Conservation (phyloP, 1,140 invertebrate genomes). For the Hydropsyche tenuis region DNA sequence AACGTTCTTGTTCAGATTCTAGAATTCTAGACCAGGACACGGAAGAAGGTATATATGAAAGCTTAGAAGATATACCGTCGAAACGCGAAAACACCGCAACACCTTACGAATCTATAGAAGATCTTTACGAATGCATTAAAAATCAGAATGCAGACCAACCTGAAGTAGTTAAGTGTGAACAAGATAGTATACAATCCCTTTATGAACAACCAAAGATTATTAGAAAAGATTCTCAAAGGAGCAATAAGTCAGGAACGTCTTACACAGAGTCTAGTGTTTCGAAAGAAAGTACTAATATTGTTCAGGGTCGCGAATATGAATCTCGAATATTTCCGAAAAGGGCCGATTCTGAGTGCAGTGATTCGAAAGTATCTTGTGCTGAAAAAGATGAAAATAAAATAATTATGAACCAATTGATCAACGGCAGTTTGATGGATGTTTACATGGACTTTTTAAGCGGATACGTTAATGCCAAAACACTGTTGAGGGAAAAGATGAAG, state of each 20-base stretch:
- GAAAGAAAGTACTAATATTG: constrained; percentile 8
- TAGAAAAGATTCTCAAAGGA: constrained; percentile 14
- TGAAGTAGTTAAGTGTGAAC: constrained; percentile 40
- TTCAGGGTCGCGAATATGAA: neutral
- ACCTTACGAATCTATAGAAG: constrained; percentile 62
- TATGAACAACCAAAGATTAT: neutral
- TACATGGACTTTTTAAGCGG: constrained; percentile 59
- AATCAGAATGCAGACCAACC: constrained; percentile 54
- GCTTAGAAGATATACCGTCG: constrained; percentile 52
- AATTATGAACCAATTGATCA: constrained; percentile 59
- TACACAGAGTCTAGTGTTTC: constrained; percentile 29
- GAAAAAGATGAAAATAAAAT: constrained; percentile 58
- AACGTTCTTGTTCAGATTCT: constrained; percentile 59
- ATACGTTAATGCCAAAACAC: constrained; percentile 57
- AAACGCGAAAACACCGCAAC: constrained; percentile 56
- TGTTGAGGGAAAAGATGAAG: constrained; percentile 56
- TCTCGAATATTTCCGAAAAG: constrained; percentile 26
- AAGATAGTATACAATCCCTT: neutral
- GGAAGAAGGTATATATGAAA: constrained; percentile 60
- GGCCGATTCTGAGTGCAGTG: neutral
- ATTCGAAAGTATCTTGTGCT: neutral
- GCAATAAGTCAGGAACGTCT: constrained; percentile 33
- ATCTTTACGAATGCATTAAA: constrained; percentile 62
- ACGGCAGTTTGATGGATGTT: constrained; percentile 59
- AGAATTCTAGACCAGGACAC: constrained; percentile 53